These are phyloP conservation scores for Drosophila kanapiae DNA, from an alignment of 1,140 invertebrate species.

Conservation along the genomic window DNA sequence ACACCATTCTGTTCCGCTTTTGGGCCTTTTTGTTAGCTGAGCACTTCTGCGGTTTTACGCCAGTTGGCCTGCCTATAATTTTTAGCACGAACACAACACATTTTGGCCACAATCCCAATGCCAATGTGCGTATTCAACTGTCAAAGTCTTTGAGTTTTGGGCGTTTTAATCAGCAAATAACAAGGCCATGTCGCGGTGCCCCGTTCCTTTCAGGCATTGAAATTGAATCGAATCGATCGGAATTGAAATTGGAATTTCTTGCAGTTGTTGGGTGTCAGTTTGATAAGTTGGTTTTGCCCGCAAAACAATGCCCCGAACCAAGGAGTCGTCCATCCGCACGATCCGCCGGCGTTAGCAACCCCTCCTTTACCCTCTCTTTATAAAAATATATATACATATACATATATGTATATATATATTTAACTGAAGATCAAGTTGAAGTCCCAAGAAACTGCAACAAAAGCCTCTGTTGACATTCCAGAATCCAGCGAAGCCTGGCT, in stretches of 20 bases:
- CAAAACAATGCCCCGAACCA: conserved; percentile 34
- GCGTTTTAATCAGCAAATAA: conserved; percentile 70
- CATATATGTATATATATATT: conserved; percentile 1
- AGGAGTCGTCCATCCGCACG: neutral
- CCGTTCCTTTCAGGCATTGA: conserved; percentile 34
- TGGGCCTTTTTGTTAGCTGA: neutral
- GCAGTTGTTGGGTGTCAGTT: conserved; percentile 80
- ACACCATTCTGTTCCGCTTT: neutral
- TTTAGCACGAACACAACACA: conserved; percentile 57
- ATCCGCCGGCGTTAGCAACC: conserved; percentile 37
- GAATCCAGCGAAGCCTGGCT: neutral
- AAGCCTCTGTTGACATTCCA: conserved; percentile 21
- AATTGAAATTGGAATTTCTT: conserved; percentile 75
- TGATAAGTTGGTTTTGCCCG: conserved; percentile 61
- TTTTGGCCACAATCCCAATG: conserved; percentile 41
- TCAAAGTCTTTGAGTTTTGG: conserved; percentile 55
- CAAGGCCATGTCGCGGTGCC: conserved; percentile 38
- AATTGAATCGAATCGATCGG: conserved; percentile 61
- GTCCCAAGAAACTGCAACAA: neutral
- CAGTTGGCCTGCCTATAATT: conserved; percentile 71
- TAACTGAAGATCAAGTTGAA: neutral
- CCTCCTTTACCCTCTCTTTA: neutral
- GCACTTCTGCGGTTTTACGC: conserved; percentile 58
- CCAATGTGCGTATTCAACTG: conserved; percentile 52
- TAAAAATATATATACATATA: neutral